Percentiles rank a stretch among this genome's conserved stretches.
Conservation (phyloP, 2,797 vertebrate species). For the Onychomys leucogaster region DNA sequence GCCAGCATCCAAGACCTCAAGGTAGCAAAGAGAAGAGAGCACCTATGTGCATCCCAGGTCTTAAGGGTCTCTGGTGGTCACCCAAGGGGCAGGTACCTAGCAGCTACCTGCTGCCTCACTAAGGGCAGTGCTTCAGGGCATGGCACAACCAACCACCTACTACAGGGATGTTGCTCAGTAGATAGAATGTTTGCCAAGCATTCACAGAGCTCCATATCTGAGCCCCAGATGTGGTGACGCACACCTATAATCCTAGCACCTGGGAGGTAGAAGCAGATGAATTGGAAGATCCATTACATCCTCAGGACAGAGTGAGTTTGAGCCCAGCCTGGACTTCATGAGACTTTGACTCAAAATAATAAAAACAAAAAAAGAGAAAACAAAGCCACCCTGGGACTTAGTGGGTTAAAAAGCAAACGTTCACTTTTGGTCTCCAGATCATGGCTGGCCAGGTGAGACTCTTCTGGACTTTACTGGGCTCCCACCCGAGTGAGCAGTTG, state of each 20-base stretch:
- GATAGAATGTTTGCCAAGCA: background rate
- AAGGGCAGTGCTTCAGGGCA: no score
- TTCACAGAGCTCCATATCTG: background rate
- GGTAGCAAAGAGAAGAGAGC: no score
- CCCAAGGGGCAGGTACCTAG: no score
- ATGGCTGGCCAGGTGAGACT: accelerated
- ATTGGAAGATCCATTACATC: background rate
- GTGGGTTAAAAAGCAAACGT: background rate
- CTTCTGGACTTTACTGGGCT: background rate
- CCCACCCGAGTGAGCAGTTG: background rate
- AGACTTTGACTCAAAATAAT: background rate
- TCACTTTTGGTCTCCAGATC: background rate
- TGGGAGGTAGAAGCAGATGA: background rate
- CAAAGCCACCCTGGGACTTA: background rate
- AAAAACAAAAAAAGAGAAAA: background rate
- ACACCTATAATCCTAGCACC: background rate
- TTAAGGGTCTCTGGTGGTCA: no score
- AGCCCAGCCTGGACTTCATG: background rate
- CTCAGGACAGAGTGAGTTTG: background rate
- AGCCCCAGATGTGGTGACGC: background rate
- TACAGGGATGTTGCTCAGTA: background rate
- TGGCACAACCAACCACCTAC: no score
- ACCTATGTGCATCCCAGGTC: no score
- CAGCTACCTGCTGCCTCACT: no score
- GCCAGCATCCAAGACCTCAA: no score